phyloP scores from a whole-genome alignment of 2,113 vertebrate species.

The Trachemys scripta region DNA sequence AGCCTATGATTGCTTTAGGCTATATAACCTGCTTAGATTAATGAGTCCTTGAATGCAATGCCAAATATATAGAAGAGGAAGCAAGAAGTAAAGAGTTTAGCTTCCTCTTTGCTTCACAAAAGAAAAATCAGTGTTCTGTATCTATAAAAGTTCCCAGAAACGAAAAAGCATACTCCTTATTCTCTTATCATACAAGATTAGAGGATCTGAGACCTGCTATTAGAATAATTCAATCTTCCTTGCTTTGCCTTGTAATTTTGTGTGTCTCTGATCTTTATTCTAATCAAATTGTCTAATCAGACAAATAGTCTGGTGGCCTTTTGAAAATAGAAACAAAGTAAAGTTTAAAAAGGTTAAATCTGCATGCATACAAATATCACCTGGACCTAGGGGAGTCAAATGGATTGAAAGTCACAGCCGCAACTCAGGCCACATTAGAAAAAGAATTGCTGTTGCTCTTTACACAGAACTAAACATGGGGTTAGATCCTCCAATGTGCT shows the following conservation, averaged over 20 bases:
- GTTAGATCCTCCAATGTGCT: conserved; percentile 26
- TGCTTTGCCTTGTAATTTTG: neutral
- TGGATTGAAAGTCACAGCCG: neutral
- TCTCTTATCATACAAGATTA: rapidly evolving
- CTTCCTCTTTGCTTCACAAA: conserved; percentile 22
- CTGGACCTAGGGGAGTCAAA: conserved; percentile 43
- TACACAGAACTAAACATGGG: neutral
- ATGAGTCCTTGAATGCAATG: conserved; percentile 7
- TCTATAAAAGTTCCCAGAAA: neutral
- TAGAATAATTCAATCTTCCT: neutral
- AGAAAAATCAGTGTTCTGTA: neutral
- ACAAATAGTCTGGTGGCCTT: conserved; percentile 72
- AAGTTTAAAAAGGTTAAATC: conserved; percentile 77
- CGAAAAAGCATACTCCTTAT: neutral
- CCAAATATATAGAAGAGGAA: neutral
- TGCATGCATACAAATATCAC: conserved; percentile 66
- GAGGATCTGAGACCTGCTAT: neutral
- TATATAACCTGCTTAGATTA: neutral
- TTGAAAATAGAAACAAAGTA: conserved; percentile 69
- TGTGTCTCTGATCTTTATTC: conserved; percentile 42
- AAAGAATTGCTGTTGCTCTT: neutral
- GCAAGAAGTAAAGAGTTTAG: neutral
- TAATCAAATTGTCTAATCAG: conserved; percentile 52
- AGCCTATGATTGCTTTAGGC: neutral
- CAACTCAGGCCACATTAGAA: conserved; percentile 10